Base-by-base conservation (phyloP, 2,113 vertebrate genomes). In the Amia ocellicauda region DNA sequence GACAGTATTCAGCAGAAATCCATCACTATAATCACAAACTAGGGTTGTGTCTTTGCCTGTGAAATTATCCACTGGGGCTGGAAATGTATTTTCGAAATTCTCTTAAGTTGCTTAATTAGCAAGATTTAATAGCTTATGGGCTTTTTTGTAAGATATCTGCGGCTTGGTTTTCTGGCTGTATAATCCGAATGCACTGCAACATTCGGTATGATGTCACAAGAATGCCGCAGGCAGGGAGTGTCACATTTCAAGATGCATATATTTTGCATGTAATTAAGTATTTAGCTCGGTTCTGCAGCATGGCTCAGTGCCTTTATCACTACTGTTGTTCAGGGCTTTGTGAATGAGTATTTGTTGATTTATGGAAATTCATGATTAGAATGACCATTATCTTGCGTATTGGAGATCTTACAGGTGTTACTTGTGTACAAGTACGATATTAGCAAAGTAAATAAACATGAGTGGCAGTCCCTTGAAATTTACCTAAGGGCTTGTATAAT, bases 401-500 rank as follows among this genome's bases (percentile, higher is more conserved):
- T 54, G 1, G 24, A 54, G 10, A 54, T 27, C 16, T 23, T 54
- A 13, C 51, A 24, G 51, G 51, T 54, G 51, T 22, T 22, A 54
- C 24, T 54, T 80, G 79, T 83, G 81, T 79, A 72, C 77, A 81
- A 80, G 77, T 75, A 42, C 65, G 40, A 83, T 88, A 84, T 80
- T 76, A 83, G 88, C 80, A 80, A 84, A 81, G 82, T 89, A 86
- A 88, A 84, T 89, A 89, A 89, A 84, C 80, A 78, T 88, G 83
- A 86, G 86, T 83, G 87, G 85, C 4, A 16, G 87, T 87, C 88
- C 82, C 87, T 85, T 82, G 83, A 84, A 91, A 91, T 91, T 91
- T 89, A 83, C 80, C 89, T 89, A 84, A 85, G 85, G 88, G 88
- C 89, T 84, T 87, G 85, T 89, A 89, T 89, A 88, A 88, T 86